Evolutionary conservation across 2,113 vertebrate genomes (phyloP).

Genomic region (Hippolais icterina): DNA sequence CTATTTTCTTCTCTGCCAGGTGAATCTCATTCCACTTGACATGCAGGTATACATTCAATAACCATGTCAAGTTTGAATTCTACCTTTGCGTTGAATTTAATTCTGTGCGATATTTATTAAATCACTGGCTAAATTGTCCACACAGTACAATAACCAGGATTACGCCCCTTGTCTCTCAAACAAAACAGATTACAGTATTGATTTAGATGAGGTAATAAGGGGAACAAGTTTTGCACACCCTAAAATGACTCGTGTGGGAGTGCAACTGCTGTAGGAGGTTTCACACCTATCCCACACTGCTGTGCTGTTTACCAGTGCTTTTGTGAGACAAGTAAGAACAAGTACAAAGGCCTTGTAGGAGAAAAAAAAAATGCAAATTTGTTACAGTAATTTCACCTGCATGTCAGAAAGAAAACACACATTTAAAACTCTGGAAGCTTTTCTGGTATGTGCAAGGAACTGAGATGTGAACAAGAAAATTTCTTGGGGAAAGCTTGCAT

Average conservation of each 20-base stretch:
- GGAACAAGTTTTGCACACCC: background rate
- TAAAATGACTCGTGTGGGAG: conserved; percentile 33
- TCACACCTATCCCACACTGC: background rate
- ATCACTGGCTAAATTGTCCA: background rate
- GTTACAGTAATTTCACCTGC: background rate
- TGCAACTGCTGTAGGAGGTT: background rate
- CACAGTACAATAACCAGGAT: background rate
- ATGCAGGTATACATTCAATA: background rate
- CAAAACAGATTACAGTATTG: background rate
- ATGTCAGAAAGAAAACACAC: background rate
- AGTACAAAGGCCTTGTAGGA: background rate
- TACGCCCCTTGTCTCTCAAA: background rate
- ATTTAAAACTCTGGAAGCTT: background rate
- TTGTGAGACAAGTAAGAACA: background rate
- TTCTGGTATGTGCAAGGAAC: background rate
- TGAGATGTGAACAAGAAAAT: background rate
- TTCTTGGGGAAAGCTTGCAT: background rate
- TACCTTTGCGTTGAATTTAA: background rate
- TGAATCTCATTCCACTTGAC: background rate
- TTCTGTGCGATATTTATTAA: background rate
- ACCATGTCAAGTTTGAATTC: background rate
- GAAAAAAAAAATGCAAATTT: conserved; percentile 12
- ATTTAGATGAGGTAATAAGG: conserved; percentile 12
- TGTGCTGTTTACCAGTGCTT: background rate
- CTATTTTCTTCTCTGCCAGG: background rate